These are phyloP conservation scores for Therioaphis trifolii DNA, from an alignment of 2,888 invertebrate species.

Conservation along the genomic window DNA sequence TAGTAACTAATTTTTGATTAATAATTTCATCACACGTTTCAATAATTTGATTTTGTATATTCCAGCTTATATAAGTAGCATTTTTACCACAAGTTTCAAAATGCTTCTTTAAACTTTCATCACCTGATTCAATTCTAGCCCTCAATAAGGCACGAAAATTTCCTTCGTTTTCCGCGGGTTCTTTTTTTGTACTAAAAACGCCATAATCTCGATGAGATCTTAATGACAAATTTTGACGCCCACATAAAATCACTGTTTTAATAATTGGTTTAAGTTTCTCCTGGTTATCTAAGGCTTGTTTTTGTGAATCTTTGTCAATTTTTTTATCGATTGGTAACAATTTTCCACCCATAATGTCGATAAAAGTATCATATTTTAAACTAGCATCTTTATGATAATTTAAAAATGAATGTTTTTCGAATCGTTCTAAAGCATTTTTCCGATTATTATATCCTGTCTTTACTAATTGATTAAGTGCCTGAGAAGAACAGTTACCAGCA, in stretches of 20 bases:
- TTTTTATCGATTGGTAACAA: not conserved
- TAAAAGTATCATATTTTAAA: constrained; percentile 26
- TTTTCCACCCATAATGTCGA: not conserved
- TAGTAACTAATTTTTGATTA: no score
- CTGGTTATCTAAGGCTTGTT: no score
- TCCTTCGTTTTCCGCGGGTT: not conserved
- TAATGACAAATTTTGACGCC: constrained; percentile 17
- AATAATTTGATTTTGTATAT: not conserved
- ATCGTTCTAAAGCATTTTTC: constrained; percentile 13
- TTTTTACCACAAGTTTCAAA: no score
- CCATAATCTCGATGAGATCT: constrained; percentile 1
- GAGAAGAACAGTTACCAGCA: constrained; percentile 22
- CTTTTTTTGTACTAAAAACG: not conserved
- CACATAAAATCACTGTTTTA: no score
- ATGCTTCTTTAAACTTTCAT: not conserved
- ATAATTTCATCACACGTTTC: not conserved
- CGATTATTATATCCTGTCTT: constrained; percentile 24
- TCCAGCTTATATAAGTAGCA: not conserved
- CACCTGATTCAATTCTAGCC: not conserved
- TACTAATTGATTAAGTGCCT: constrained; percentile 19
- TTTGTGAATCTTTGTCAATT: no score
- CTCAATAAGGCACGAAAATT: not conserved
- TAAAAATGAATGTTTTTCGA: constrained; percentile 13
- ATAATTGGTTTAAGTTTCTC: no score
- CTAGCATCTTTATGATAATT: constrained; percentile 14